A percentile compares a stretch with the other conserved stretches of the same genome.
Conservation (phyloP, 2,888 invertebrate genomes). For the Meta bourneti region DNA sequence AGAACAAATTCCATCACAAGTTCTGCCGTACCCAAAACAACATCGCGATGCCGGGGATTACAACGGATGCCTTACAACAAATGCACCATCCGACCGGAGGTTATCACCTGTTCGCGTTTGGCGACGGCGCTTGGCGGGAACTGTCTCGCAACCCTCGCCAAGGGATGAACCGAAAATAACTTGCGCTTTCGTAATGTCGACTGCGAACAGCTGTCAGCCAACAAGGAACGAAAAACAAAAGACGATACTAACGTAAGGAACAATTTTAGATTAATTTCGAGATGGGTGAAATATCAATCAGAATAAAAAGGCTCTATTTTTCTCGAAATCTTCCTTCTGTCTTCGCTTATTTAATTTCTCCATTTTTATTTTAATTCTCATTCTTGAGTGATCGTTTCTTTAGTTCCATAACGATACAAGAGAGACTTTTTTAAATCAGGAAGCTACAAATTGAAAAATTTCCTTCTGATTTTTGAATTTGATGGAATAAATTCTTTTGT, state of each 20-base stretch:
- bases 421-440: no score
- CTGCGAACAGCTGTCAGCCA: not conserved
- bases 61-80: slow-evolving; percentile 55
- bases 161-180: not conserved
- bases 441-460: no score
- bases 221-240: not conserved
- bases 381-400: no score
- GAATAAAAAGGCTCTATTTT: not conserved
- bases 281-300: not conserved
- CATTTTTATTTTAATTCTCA: no score
- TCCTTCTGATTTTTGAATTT: no score
- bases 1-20: slow-evolving; percentile 47
- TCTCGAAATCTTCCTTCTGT: no score
- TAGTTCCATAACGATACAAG: no score
- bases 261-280: not conserved
- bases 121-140: slow-evolving; percentile 27
- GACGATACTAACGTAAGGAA: no score
- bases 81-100: slow-evolving; percentile 32
- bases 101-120: slow-evolving; percentile 43
- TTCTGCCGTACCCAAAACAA: not conserved
- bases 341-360: no score
- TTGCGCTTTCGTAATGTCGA: not conserved
- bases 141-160: slow-evolving; percentile 7
- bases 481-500: no score
- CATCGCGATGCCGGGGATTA: slow-evolving; percentile 25